phyloP scores from a whole-genome alignment of 2,113 vertebrate species.

The Aix galericulata region DNA sequence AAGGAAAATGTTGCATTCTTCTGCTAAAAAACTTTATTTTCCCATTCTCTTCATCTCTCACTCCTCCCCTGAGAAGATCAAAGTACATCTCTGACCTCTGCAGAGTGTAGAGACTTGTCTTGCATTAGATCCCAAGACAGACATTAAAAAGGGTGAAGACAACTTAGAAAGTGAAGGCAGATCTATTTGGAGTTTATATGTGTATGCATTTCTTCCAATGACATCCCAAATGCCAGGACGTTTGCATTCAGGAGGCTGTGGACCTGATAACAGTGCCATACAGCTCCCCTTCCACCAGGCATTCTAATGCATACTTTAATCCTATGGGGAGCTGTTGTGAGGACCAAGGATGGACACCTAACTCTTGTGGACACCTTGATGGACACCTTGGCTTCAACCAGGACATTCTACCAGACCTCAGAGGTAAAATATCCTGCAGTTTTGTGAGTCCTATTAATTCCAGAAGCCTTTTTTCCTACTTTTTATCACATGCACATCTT shows the following conservation, averaged over 20 bases:
- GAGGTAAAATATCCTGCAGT: not conserved
- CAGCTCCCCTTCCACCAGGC: not conserved
- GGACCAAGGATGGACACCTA: not conserved
- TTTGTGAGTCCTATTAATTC: not conserved
- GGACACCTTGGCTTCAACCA: not conserved
- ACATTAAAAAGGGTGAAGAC: not conserved
- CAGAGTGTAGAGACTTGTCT: rapidly evolving
- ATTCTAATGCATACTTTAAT: not conserved
- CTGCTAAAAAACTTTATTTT: not conserved
- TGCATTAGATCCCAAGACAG: not conserved
- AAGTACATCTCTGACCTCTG: not conserved
- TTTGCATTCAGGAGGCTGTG: not conserved
- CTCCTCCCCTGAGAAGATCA: not conserved
- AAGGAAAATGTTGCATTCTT: not conserved
- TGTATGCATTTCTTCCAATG: not conserved
- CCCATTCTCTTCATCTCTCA: not conserved
- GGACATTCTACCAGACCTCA: not conserved
- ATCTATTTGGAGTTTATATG: not conserved
- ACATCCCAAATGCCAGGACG: not conserved
- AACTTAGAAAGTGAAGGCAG: not conserved
- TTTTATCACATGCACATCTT: not conserved
- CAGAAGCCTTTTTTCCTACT: not conserved
- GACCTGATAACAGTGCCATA: not conserved
- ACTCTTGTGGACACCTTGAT: not conserved
- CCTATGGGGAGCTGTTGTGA: rapidly evolving